Percentiles rank a stretch among this genome's conserved stretches.
phyloP scores from a whole-genome alignment of 2,888 invertebrate species.

The Opisthograptis luteolata region DNA sequence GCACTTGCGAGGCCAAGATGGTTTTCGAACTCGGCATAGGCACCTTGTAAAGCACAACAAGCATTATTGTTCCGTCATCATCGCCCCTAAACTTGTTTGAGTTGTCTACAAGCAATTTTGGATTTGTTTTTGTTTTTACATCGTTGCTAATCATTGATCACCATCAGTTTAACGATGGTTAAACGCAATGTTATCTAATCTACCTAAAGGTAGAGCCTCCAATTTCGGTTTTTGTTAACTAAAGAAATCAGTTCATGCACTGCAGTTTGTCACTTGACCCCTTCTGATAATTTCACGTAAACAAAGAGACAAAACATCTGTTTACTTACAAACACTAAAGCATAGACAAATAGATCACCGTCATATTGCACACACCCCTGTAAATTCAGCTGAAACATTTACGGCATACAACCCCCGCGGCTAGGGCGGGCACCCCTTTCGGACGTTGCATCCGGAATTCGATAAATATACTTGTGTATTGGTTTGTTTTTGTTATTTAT shows the following conservation, averaged over 20 bases:
- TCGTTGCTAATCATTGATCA: no score
- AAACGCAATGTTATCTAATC: no score
- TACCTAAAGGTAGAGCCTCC: no score
- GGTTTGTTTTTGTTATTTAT: conserved; percentile 56
- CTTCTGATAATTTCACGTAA: conserved; percentile 15
- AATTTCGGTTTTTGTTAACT: no score
- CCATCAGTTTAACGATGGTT: no score
- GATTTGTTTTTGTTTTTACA: no score
- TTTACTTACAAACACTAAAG: conserved; percentile 16
- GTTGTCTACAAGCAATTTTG: no score
- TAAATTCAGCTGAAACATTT: conserved; percentile 77
- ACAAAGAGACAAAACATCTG: conserved; percentile 24
- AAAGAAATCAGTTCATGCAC: not conserved
- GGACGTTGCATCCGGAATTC: conserved; percentile 59
- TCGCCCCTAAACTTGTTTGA: no score
- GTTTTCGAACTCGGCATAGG: no score
- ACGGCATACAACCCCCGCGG: conserved; percentile 62
- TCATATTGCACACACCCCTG: conserved; percentile 54
- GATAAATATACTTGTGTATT: conserved; percentile 56
- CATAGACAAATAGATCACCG: conserved; percentile 56
- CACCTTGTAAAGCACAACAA: no score
- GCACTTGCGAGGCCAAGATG: no score
- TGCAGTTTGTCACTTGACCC: not conserved
- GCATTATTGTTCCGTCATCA: no score
- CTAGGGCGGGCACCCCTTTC: conserved; percentile 41